phyloP scores from a whole-genome alignment of 2,797 vertebrate species.

The Anniella stebbinsi region DNA sequence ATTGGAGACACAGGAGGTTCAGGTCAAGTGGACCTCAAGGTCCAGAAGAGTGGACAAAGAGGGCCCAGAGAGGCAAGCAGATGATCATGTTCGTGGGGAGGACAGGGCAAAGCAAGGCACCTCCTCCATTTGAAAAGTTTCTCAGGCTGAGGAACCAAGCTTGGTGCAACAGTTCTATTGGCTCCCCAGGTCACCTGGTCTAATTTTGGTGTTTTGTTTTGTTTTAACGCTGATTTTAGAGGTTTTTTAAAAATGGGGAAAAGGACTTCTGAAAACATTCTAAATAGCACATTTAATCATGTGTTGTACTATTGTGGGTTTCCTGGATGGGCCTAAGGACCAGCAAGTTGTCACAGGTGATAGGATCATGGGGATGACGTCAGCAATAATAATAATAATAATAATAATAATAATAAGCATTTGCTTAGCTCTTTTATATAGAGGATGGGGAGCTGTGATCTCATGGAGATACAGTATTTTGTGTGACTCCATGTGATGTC shows the following conservation, averaged over 20 bases:
- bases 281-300: neutral
- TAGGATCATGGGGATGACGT: neutral
- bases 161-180: neutral
- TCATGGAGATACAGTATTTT: neutral
- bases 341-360: neutral
- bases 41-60: neutral
- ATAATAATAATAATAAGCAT: neutral
- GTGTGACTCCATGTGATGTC: neutral
- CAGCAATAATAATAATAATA: too few relatives aligned
- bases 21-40: neutral
- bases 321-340: neutral
- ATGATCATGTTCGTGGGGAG: neutral
- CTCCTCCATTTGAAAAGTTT: neutral
- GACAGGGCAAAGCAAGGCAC: neutral
- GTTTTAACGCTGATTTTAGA: neutral
- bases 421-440: neutral
- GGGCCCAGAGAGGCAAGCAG: neutral
- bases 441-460: too few relatives aligned
- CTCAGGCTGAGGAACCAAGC: neutral
- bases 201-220: too few relatives aligned
- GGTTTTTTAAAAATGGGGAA: neutral
- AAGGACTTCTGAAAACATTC: neutral
- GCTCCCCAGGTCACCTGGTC: too few relatives aligned
- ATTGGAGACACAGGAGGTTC: neutral
- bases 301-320: neutral